phyloP scores from a whole-genome alignment of 2,797 vertebrate genomes.

The Darevskia nairensis region DNA sequence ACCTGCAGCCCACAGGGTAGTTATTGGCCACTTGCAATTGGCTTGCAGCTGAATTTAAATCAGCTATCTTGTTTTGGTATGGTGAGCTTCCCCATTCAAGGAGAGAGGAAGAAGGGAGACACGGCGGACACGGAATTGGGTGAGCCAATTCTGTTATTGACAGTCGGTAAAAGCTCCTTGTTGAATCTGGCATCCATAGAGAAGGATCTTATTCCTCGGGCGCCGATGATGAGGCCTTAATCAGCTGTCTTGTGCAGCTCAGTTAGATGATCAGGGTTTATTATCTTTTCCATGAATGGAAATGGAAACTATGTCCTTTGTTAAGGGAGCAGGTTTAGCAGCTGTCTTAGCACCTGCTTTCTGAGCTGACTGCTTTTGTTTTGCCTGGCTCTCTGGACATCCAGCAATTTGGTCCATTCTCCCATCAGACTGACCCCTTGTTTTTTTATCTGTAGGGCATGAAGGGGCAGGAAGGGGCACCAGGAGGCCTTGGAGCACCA shows the following conservation, averaged over 20 bases:
- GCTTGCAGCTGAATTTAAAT: too few relatives aligned
- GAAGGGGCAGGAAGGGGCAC: constrained; percentile 85
- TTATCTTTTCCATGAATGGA: constrained; percentile 30
- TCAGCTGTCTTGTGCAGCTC: constrained; percentile 34
- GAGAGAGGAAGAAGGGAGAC: too few relatives aligned
- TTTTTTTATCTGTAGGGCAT: constrained; percentile 79
- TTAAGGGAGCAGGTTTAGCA: constrained; percentile 3
- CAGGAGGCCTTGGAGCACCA: constrained; percentile 82
- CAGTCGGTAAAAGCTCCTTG: too few relatives aligned
- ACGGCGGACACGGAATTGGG: too few relatives aligned
- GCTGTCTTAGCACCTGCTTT: not conserved
- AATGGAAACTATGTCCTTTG: constrained; percentile 6
- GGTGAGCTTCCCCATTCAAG: too few relatives aligned
- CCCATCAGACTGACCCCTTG: not conserved
- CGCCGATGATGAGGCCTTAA: constrained; percentile 33
- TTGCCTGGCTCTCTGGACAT: not conserved
- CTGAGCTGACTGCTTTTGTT: not conserved
- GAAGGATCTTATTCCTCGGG: not conserved
- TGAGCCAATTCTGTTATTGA: too few relatives aligned
- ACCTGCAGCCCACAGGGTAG: too few relatives aligned
- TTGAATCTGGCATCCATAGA: too few relatives aligned
- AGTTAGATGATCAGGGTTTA: constrained; percentile 51
- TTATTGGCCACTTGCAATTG: too few relatives aligned
- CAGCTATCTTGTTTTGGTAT: too few relatives aligned
- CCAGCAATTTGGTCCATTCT: not conserved